Conservation (phyloP, 2,113 vertebrate species). For the Trinectes maculatus region DNA sequence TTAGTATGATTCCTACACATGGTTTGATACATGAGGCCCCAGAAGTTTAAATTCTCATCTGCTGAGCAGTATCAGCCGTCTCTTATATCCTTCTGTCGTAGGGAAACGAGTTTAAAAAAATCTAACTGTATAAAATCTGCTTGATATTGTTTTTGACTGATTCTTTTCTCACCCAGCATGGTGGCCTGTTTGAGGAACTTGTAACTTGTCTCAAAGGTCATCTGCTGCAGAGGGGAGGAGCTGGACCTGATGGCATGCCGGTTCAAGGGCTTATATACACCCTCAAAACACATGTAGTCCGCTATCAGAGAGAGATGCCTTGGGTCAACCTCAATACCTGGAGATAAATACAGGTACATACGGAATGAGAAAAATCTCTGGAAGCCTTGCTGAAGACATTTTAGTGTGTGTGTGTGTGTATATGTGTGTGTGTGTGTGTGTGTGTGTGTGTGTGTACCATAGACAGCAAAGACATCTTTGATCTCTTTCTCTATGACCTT, state of each 20-base stretch:
- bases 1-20: too few species aligned
- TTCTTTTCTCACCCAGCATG: slow-evolving; percentile 63
- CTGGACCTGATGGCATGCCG: slow-evolving; percentile 90
- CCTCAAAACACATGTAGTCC: slow-evolving; percentile 98
- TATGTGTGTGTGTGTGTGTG: not conserved
- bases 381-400: not conserved
- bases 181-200: slow-evolving; percentile 95
- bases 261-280: slow-evolving; percentile 92
- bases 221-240: slow-evolving; percentile 96
- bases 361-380: not conserved
- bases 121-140: too few species aligned
- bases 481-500: slow-evolving; percentile 96
- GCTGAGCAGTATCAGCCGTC: too few species aligned
- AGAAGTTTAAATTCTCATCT: too few species aligned
- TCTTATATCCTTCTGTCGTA: too few species aligned
- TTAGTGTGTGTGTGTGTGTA: not conserved
- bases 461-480: slow-evolving; percentile 98
- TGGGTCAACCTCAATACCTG: slow-evolving; percentile 94
- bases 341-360: not conserved
- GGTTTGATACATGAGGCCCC: too few species aligned
- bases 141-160: too few species aligned
- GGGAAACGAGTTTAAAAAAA: too few species aligned
- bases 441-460: slow-evolving; percentile 81
- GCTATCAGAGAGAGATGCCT: slow-evolving; percentile 96
- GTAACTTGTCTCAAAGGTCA: slow-evolving; percentile 98